Percentiles rank a stretch among this genome's conserved stretches.
phyloP scores from a whole-genome alignment of 2,888 invertebrate genomes.

The Busseola fusca region DNA sequence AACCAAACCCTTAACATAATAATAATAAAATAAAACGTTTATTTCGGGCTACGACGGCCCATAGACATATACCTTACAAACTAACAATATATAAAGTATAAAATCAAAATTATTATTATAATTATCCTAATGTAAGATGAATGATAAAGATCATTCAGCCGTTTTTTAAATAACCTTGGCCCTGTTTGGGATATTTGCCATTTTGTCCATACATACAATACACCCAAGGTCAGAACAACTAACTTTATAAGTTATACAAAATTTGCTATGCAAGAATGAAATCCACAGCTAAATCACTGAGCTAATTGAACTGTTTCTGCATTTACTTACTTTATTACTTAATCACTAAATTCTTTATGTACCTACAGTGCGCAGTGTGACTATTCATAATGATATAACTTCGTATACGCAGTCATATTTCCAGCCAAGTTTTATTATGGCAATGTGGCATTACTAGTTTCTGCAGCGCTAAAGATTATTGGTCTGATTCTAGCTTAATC shows the following conservation, averaged over 20 bases:
- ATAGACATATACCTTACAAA: too few species aligned
- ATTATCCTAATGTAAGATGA: too few species aligned
- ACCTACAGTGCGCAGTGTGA: background rate
- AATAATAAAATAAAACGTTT: too few species aligned
- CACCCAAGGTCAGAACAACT: background rate
- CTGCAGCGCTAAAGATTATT: background rate
- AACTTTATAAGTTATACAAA: background rate
- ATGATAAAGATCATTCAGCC: background rate
- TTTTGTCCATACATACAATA: background rate
- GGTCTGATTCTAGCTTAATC: background rate
- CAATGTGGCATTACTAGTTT: conserved; percentile 2
- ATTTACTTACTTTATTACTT: too few species aligned
- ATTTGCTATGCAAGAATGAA: background rate
- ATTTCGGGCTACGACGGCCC: too few species aligned
- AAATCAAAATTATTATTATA: too few species aligned
- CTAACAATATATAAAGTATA: too few species aligned
- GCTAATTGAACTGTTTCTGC: background rate
- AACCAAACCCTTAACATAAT: too few species aligned
- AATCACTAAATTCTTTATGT: background rate
- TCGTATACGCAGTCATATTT: background rate
- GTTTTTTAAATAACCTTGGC: background rate
- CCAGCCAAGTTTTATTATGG: background rate
- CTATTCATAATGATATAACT: background rate
- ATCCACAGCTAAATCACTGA: background rate
- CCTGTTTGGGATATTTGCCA: background rate